phyloP scores from a whole-genome alignment of 2,113 vertebrate genomes.

The Apaloderma vittatum region DNA sequence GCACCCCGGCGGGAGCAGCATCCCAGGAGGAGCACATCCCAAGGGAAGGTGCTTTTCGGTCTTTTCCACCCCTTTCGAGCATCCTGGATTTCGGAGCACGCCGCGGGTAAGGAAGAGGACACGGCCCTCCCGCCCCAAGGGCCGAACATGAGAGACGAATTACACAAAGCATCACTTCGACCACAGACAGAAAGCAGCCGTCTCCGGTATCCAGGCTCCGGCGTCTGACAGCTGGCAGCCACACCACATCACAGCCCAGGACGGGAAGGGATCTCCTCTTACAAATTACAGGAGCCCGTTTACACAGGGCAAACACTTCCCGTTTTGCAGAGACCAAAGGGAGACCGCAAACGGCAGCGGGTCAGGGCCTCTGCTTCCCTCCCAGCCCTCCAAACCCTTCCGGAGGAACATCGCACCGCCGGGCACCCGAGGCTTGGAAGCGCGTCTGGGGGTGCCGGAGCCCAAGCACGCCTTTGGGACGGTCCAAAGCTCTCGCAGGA shows the following conservation, averaged over 20 bases:
- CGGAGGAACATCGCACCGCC: not conserved
- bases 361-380: not conserved
- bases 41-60: not conserved
- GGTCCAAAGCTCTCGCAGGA: not conserved
- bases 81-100: not conserved
- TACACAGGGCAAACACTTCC: constrained; percentile 1
- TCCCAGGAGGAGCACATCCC: too few species aligned
- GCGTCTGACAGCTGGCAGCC: constrained; percentile 23
- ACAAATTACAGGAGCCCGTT: not conserved
- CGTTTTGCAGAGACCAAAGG: not conserved
- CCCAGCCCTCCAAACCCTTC: not conserved
- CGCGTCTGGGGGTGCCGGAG: not conserved
- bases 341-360: not conserved
- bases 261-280: not conserved
- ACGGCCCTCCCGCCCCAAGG: not conserved
- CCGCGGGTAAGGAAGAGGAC: not conserved
- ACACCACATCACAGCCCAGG: not conserved
- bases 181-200: constrained; percentile 14
- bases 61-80: not conserved
- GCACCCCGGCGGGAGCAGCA: not conserved
- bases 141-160: not conserved
- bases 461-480: accelerated
- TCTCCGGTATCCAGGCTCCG: not conserved
- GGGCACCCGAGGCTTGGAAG: accelerated
- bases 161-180: not conserved